Base-by-base conservation (phyloP, 2,113 vertebrate genomes). In the Xyrauchen texanus region DNA sequence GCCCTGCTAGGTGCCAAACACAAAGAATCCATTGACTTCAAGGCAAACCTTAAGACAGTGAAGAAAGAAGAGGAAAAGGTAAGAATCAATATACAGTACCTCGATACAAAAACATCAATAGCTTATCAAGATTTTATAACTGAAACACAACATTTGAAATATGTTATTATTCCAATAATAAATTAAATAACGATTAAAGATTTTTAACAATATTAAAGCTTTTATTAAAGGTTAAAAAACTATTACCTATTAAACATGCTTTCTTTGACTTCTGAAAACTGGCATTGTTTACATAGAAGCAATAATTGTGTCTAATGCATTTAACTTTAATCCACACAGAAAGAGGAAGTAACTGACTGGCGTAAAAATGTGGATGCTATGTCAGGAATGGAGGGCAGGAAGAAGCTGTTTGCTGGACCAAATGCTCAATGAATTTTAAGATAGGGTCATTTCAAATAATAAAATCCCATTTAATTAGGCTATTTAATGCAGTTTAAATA, bases 41-140 rank as follows among this genome's bases (percentile, higher is more conserved):
- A 92, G 78, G 91, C 92, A 77, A 91, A 92, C 85, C 89, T 94
- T 8, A 94, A 94, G 87, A 93, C 93, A 6, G 93, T 94, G 45
- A 94, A 92, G 88, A 94, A 92, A 76, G 93, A 94, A 78, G 93
- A 94, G 34, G 92, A 91, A 60, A 93, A 93, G 91, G 91, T 92
- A 79, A 72, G 55, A 58, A 58, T 7, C 11, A 58, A 6, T 7
- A 58, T 6, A 15, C 7, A 6, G 15, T n/a, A n/a, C 4, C n/a
- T 7, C 21, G 21, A 34, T 34, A 34, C 21, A 34, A 34, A 34
- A 34, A 34, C 21, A 34, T 34, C 21, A 34, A 34, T 34, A 34
- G 21, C 21, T 34, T 34, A 34, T 34, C 21, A 34, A 34, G 21
- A 34, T 34, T 34, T 34, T 34, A 34, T 34, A 1, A 34, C 21